Base-by-base conservation (phyloP, 2,888 invertebrate genomes). In the Scaptomyza polygonia region DNA sequence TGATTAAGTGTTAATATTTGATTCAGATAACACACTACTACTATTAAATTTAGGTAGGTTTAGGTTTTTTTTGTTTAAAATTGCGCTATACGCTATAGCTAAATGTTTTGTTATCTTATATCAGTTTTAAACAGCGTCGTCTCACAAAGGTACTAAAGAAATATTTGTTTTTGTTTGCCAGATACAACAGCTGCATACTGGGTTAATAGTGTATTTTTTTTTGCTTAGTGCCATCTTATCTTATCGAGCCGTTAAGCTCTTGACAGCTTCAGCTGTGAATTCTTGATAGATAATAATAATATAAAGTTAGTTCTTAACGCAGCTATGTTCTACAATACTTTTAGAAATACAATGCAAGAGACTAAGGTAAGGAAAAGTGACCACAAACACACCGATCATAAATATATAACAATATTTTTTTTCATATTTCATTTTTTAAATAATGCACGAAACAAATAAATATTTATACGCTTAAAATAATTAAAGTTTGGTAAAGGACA, bases 111-210 rank as follows among this genome's bases (percentile, higher is more conserved):
- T 70, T 68, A 67, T 58, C 58, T 64, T 49, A 57, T 53, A 49
- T 71, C 48, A 73, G 61, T 51, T 16, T 16, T 16, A 72, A 73
- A 67, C 67, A 73, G 77, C 69, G 47, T 34, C 34, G 29, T 75
- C 67, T 69, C 55, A 59, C 27, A 57, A 84, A 86, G 86, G 88
- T 86, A 88, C 88, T 86, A 85, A 72, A 67, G 70, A 82, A 85
- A 87, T 76, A 79, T 80, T 66, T 68, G 52, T 64, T 56, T 56
- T 25, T 62, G 16, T 39, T 11, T 30, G 32, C 18, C 45, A 65
- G 59, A 71, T 71, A 71, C 65, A 54, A 44, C 43, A 62, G 54
- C 67, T 57, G 76, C 66, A 75, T 53, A 47, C 21, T 48, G 25
- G 76, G 47, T 51, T 56, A 64, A 62, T 47, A 25, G n/a, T 36